Base-by-base conservation (phyloP, 2,888 invertebrate genomes). In the Athrips mouffetella region DNA sequence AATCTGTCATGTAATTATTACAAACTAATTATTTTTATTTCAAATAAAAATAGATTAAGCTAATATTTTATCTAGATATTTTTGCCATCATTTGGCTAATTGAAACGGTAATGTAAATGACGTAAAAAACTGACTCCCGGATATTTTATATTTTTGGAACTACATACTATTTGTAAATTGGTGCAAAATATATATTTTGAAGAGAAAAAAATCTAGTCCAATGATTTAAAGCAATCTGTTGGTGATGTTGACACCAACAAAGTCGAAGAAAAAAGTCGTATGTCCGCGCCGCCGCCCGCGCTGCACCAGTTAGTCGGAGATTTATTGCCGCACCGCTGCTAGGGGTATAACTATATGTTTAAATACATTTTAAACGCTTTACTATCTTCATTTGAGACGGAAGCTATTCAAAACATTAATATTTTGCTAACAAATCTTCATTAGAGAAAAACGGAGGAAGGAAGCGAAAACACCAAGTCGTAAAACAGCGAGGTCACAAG, bases 331-430 rank as follows among this genome's bases (percentile, higher is more conserved):
- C 42, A 29, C 56, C 51, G 55, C 51, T 40, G 57, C 37, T 48
- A 48, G 50, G 49, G 55, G 59, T 60, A 63, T 60, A 20, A 35
- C 15, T 58, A 57, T 49, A 45, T 45, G 15, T 21, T 39, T 20
- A 23, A 21, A 50, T 49, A 42, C 23, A 48, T 52, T 29, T 40
- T 54, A 54, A 54, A 54, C 46, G 49, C 25, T 54, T 54, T 49
- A 54, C 44, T 25, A 45, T 35, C 20, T 41, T 27, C 30, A 15
- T 7, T 10, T 2, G 21, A 37, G 25, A 47, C 39, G 47, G 47
- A 48, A 48, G 48, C 42, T 13, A 21, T 42, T 41, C 13, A 25
- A 11, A 37, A 20, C 37, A 6, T 21, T n/a, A 37, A 37, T 21
- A 37, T 37, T 37, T 18, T 7, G n/a, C n/a, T 37, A 37, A 20